Conservation (phyloP, 1,140 invertebrate species). For the Diachasma alloeum region DNA sequence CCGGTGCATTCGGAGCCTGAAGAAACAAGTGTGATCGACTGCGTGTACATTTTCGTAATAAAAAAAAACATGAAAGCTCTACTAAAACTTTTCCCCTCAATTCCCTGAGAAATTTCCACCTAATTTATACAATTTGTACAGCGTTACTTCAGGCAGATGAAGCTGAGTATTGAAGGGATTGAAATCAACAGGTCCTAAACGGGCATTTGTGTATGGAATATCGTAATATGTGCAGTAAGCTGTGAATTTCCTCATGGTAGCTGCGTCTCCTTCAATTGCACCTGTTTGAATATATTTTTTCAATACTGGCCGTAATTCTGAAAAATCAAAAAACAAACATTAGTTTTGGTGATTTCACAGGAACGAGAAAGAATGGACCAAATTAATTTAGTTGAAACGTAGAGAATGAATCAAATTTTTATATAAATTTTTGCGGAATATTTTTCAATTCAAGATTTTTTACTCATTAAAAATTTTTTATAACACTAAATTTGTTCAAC, state of each 20-base stretch:
- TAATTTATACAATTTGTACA: constrained; percentile 5
- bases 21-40: background rate
- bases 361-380: no score
- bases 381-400: no score
- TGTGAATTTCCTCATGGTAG: constrained; percentile 61
- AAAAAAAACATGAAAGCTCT: background rate
- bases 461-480: no score
- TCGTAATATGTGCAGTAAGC: constrained; percentile 71
- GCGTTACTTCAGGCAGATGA: background rate
- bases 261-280: constrained; percentile 44
- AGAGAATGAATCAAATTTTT: no score
- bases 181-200: background rate
- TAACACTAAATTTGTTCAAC: no score
- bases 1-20: background rate
- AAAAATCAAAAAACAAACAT: constrained; percentile 19
- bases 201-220: constrained; percentile 53
- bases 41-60: background rate
- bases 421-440: no score
- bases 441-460: no score
- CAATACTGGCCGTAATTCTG: constrained; percentile 59
- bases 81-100: background rate
- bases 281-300: constrained; percentile 61
- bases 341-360: no score
- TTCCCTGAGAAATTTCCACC: background rate
- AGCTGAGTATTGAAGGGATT: background rate